These are phyloP conservation scores for Oxystoma pomonae DNA, from an alignment of 2,888 invertebrate genomes.

Conservation along the genomic window DNA sequence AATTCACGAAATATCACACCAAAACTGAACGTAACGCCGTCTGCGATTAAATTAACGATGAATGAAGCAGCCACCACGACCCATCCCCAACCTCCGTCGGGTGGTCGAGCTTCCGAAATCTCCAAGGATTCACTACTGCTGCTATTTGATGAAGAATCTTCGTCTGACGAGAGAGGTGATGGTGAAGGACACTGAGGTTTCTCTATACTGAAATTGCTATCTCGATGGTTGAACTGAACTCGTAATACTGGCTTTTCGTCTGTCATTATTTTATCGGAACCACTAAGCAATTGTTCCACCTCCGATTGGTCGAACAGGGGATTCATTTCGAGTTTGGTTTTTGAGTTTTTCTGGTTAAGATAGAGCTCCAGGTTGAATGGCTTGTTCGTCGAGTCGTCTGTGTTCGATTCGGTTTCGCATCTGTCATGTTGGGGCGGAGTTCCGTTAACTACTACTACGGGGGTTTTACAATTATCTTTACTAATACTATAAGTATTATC, in stretches of 20 bases:
- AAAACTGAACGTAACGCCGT: slow-evolving; percentile 89
- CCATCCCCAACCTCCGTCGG: slow-evolving; percentile 94
- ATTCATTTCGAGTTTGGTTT: slow-evolving; percentile 26
- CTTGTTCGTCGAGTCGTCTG: neutral
- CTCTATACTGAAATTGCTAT: slow-evolving; percentile 25
- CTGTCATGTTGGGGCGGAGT: neutral
- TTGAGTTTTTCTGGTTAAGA: slow-evolving; percentile 28
- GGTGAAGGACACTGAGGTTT: slow-evolving; percentile 30
- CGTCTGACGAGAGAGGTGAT: slow-evolving; percentile 41
- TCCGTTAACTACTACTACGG: neutral
- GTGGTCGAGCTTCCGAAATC: slow-evolving; percentile 66
- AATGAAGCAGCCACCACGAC: slow-evolving; percentile 86
- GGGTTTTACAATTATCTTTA: neutral
- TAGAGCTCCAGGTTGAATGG: slow-evolving; percentile 24
- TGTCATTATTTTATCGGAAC: slow-evolving; percentile 25
- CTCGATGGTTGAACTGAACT: slow-evolving; percentile 57
- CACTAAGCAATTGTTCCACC: slow-evolving; percentile 19
- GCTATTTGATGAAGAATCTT: slow-evolving; percentile 44
- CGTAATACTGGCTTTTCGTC: slow-evolving; percentile 48
- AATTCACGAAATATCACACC: slow-evolving; percentile 87
- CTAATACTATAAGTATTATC: neutral
- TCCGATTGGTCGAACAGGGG: slow-evolving; percentile 24
- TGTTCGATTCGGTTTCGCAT: neutral
- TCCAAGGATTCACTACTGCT: slow-evolving; percentile 61
- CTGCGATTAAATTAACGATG: slow-evolving; percentile 85